Conservation (phyloP, 2,888 invertebrate species). For the Cantharis nigra region DNA sequence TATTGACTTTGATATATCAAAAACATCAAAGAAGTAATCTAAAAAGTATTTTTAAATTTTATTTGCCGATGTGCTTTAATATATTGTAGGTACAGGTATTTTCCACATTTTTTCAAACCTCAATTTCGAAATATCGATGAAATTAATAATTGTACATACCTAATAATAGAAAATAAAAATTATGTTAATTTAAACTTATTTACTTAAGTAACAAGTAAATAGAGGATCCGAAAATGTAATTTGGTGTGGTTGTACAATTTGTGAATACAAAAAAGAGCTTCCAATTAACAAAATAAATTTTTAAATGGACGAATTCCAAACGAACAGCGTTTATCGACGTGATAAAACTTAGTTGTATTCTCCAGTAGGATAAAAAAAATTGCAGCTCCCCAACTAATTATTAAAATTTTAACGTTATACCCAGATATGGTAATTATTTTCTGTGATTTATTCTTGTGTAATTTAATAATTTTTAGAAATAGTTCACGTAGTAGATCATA, state of each 20-base stretch:
- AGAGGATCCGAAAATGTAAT: neutral
- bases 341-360: neutral
- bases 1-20: neutral
- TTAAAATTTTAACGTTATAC: neutral
- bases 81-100: neutral
- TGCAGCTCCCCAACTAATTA: neutral
- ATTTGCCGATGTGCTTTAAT: neutral
- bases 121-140: neutral
- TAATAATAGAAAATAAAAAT: neutral
- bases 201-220: neutral
- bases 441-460: neutral
- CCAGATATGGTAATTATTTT: neutral
- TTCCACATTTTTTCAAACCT: neutral
- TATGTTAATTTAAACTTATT: neutral
- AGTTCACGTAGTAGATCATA: neutral
- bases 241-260: neutral
- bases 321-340: neutral
- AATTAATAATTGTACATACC: neutral
- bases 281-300: neutral
- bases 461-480: neutral
- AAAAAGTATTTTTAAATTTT: neutral
- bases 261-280: neutral
- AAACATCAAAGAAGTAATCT: neutral
- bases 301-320: neutral
- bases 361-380: neutral